Conservation (phyloP, 2,888 invertebrate genomes). For the Autographa gamma region DNA sequence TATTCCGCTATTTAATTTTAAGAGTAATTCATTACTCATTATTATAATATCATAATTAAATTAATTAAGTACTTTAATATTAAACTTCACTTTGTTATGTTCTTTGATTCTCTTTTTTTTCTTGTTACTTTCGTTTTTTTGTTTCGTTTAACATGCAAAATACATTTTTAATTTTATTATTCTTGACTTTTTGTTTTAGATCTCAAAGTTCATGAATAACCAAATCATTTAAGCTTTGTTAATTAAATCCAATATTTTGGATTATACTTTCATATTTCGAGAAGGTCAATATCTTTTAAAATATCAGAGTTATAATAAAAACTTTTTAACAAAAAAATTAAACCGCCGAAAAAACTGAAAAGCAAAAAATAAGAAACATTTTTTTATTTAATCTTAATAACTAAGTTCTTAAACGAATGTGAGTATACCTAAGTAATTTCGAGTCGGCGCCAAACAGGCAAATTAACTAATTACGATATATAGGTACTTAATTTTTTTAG, state of each 20-base stretch:
- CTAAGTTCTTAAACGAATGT: no score
- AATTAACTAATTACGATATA: no score
- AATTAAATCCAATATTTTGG: not conserved
- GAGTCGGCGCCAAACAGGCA: no score
- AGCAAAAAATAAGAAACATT: no score
- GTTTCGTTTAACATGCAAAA: not conserved
- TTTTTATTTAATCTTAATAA: no score
- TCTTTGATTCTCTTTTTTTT: not conserved
- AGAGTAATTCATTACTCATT: not conserved
- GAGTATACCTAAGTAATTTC: no score
- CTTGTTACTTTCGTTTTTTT: not conserved
- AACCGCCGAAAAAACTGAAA: no score
- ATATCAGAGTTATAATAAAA: no score
- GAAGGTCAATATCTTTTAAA: no score
- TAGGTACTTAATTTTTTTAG: no score
- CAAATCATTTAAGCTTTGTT: constrained; percentile 2
- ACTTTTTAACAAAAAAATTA: no score
- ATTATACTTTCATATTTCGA: constrained; percentile 15
- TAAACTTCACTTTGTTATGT: not conserved
- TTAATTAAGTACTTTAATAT: not conserved
- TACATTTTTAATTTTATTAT: not conserved
- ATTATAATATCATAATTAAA: not conserved
- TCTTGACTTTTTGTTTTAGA: not conserved
- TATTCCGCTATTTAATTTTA: not conserved
- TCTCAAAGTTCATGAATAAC: not conserved